phyloP scores from a whole-genome alignment of 1,140 invertebrate species.

The Eumaeus atala region DNA sequence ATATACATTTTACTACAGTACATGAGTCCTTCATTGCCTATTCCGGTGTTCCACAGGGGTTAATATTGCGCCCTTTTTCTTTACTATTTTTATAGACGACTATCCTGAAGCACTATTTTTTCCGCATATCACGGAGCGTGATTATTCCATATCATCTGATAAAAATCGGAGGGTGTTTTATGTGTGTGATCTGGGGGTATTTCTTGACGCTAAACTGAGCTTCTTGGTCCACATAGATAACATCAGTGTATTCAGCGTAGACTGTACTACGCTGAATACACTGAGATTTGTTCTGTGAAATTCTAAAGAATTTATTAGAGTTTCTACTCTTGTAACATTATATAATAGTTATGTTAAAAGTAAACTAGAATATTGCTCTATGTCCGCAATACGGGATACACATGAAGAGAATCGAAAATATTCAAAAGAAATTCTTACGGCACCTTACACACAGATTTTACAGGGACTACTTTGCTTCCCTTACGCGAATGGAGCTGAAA shows the following conservation, averaged over 20 bases:
- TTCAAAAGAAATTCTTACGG: constrained; percentile 16
- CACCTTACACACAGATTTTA: background rate
- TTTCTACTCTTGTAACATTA: constrained; percentile 17
- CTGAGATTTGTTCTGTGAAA: constrained; percentile 8
- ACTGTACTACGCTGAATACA: constrained; percentile 12
- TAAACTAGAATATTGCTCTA: constrained; percentile 21
- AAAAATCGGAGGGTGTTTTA: background rate
- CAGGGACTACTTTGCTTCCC: background rate
- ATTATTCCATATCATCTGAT: background rate
- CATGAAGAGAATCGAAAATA: constrained; percentile 14
- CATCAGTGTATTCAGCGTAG: no score
- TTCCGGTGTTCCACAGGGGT: constrained; percentile 14
- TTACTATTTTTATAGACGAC: background rate
- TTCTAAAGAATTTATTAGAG: constrained; percentile 14
- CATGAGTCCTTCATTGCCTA: constrained; percentile 1
- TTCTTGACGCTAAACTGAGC: background rate
- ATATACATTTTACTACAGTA: no score
- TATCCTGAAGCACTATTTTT: background rate
- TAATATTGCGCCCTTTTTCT: background rate
- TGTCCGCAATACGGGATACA: constrained; percentile 13
- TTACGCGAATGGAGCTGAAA: background rate
- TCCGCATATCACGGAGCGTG: background rate
- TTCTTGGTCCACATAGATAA: constrained; percentile 13
- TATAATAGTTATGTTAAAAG: constrained; percentile 20
- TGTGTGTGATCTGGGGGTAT: background rate